These are phyloP conservation scores for Hippocampus mohnikei DNA, from an alignment of 2,113 vertebrate genomes.

Conservation along the genomic window DNA sequence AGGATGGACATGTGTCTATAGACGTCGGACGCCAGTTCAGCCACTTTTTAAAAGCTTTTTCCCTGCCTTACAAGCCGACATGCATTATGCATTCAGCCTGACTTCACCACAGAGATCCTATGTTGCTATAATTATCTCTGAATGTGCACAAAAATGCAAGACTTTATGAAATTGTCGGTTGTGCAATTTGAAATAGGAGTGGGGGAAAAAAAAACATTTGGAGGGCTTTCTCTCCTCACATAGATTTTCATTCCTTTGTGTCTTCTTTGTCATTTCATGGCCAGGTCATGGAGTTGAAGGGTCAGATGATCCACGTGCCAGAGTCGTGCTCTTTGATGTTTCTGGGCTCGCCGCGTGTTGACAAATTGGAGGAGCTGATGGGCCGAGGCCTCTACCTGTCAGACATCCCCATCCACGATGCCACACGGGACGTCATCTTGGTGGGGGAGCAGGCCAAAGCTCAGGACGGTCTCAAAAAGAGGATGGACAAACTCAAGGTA, in stretches of 20 bases:
- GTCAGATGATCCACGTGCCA: conserved; percentile 96
- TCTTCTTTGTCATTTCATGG: conserved; percentile 19
- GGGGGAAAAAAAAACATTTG: not conserved
- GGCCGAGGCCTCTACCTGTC: conserved; percentile 93
- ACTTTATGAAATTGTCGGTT: not conserved
- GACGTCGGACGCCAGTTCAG: conserved; percentile 13
- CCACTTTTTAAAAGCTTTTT: conserved; percentile 12
- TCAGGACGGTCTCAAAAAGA: conserved; percentile 94
- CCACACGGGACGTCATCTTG: conserved; percentile 93
- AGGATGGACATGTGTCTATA: conserved; percentile 5
- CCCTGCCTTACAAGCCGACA: not conserved
- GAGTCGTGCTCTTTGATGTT: conserved; percentile 93
- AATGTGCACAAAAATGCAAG: not conserved
- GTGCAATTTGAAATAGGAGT: not conserved
- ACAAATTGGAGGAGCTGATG: conserved; percentile 97
- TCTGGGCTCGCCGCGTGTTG: conserved; percentile 94
- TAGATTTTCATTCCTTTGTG: conserved; percentile 28
- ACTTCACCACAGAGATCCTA: conserved; percentile 7
- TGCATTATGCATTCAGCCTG: conserved; percentile 12
- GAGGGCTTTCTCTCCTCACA: not conserved
- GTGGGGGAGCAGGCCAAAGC: conserved; percentile 97
- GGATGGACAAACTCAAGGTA: conserved; percentile 96
- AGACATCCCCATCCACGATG: conserved; percentile 96
- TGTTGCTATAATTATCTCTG: conserved; percentile 6
- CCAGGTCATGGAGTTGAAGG: conserved; percentile 98